Base-by-base conservation (phyloP, 2,113 vertebrate genomes). In the Telmatochromis brichardi region DNA sequence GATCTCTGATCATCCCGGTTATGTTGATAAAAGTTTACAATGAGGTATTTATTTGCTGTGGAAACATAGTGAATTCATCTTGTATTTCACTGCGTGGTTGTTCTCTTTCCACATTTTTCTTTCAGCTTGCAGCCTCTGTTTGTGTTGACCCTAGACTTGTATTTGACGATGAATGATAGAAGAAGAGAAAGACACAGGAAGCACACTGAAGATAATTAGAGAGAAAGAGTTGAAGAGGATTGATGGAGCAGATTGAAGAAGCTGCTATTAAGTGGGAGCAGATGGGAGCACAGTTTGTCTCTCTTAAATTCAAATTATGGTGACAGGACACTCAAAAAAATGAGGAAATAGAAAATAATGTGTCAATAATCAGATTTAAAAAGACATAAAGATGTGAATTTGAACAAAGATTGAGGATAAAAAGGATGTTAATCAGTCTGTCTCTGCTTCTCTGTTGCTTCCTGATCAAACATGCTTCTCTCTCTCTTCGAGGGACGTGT, bases 401-500 rank as follows among this genome's bases (percentile, higher is more conserved):
- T 51, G 10, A 23, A 13, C 50, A 55, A 73, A 28, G 31, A 71
- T 9, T 3, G 17, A 45, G 23, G 50, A 13, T 42, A 40, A 76
- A 57, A 55, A 45, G 37, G 28, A 78, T 55, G 54, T 23, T 15
- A 47, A n/a, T 21, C 26, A 23, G 12, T 15, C 26, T n/a, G 17
- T 47, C 51, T 3, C n/a, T 76, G 15, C 40, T 19, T 78, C 37
- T 71, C 81, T 33, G 53, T 26, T 65, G 33, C 84, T 10, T 73
- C 53, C 50, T 53, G n/a, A 86, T 83, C 26, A 71, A 86, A 88
- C 80, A 33, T 21, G 8, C 35, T 55, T 23, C 87, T 71, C 54
- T 55, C 35, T 51, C 83, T 19, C 8, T 57, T 90, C 40, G 19
- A 26, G 19, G 26, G 76, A 10, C 6, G 1, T 71, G 94, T 95